Conservation (phyloP, 2,888 invertebrate genomes). For the Nomada lathburiana region DNA sequence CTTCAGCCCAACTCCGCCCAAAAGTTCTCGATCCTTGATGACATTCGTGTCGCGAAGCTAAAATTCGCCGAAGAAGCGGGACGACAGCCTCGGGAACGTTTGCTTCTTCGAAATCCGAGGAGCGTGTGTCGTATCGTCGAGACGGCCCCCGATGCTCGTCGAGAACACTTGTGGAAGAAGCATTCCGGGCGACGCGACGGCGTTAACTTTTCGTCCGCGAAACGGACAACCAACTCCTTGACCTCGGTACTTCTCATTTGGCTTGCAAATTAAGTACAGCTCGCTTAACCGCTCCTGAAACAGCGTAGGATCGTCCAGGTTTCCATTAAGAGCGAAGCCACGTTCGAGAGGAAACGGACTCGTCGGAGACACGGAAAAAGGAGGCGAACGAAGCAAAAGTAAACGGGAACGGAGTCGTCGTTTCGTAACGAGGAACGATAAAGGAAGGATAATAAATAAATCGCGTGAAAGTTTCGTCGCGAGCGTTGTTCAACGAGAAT, state of each 20-base stretch:
- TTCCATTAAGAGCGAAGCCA: slow-evolving; percentile 35
- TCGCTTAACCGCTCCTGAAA: slow-evolving; percentile 16
- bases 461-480: slow-evolving; percentile 67
- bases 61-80: background rate
- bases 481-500: slow-evolving; percentile 52
- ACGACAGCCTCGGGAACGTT: background rate
- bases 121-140: background rate
- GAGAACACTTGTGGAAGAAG: slow-evolving; percentile 14
- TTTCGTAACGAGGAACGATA: slow-evolving; percentile 54
- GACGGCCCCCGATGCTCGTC: background rate
- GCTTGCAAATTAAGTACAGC: slow-evolving; percentile 63
- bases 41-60: background rate
- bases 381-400: slow-evolving; percentile 49
- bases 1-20: too few species aligned
- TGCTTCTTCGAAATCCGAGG: slow-evolving; percentile 22
- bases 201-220: slow-evolving; percentile 58
- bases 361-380: slow-evolving; percentile 6
- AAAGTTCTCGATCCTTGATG: background rate
- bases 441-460: slow-evolving; percentile 50
- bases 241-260: slow-evolving; percentile 68
- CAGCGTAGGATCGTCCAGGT: slow-evolving; percentile 8
- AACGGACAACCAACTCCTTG: slow-evolving; percentile 61
- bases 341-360: background rate
- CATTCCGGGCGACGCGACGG: slow-evolving; percentile 10
- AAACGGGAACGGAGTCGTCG: slow-evolving; percentile 52